These are phyloP conservation scores for Engystomops pustulosus DNA, from an alignment of 2,113 vertebrate genomes.

Conservation along the genomic window DNA sequence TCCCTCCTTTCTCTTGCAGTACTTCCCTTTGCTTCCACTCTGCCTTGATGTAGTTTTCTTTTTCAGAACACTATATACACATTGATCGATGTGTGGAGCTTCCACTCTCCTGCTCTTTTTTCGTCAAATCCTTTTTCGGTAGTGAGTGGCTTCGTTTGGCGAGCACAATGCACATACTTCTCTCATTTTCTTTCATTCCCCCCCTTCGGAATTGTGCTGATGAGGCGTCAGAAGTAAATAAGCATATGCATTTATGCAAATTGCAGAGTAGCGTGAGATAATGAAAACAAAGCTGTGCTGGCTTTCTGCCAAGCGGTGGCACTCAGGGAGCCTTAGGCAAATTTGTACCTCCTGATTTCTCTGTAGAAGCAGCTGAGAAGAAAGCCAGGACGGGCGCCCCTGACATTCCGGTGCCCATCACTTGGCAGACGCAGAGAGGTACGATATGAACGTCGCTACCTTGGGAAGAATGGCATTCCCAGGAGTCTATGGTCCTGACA, in stretches of 20 bases:
- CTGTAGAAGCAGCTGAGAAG: slow-evolving; percentile 75
- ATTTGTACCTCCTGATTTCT: slow-evolving; percentile 75
- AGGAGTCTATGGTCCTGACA: slow-evolving; percentile 53
- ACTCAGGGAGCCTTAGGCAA: slow-evolving; percentile 72
- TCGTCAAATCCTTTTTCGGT: slow-evolving; percentile 38
- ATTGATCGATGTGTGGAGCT: slow-evolving; percentile 59
- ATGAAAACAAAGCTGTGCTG: slow-evolving; percentile 83
- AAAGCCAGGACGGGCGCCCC: slow-evolving; percentile 70
- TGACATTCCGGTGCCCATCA: slow-evolving; percentile 76
- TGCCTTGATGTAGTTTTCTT: slow-evolving; percentile 51
- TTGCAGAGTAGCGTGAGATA: slow-evolving; percentile 78
- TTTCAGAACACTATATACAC: slow-evolving; percentile 56
- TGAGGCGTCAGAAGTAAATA: slow-evolving; percentile 71
- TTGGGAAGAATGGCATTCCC: slow-evolving; percentile 55
- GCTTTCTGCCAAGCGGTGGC: slow-evolving; percentile 80
- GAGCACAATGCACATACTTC: slow-evolving; percentile 43
- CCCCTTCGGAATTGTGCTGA: slow-evolving; percentile 54
- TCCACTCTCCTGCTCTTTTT: slow-evolving; percentile 50
- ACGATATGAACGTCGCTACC: slow-evolving; percentile 44
- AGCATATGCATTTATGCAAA: slow-evolving; percentile 81
- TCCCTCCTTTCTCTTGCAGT: slow-evolving; percentile 48
- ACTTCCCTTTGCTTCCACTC: slow-evolving; percentile 42
- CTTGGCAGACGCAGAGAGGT: slow-evolving; percentile 70
- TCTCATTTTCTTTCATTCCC: slow-evolving; percentile 43
- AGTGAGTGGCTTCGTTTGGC: slow-evolving; percentile 46